Evolutionary conservation across 2,888 invertebrate species (phyloP).

Genomic region (Eupithecia pulchellata): DNA sequence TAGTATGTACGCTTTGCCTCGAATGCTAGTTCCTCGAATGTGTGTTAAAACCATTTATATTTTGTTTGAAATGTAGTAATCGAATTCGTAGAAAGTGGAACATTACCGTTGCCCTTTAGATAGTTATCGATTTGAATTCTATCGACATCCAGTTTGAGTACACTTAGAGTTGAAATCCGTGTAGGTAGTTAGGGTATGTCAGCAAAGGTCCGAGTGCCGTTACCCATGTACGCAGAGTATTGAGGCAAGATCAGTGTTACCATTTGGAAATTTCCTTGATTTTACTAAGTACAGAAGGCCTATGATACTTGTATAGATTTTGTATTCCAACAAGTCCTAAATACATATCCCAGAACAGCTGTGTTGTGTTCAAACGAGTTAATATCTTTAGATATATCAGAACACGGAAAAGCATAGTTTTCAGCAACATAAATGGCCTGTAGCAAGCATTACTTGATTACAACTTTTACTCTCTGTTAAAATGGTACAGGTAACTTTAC

Average conservation of each 20-base stretch:
- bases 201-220: slow-evolving; percentile 56
- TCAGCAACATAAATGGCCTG: no score
- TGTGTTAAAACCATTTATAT: no score
- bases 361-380: no score
- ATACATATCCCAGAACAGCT: no score
- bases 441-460: no score
- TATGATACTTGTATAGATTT: background rate
- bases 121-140: slow-evolving; percentile 54
- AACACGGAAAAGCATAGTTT: no score
- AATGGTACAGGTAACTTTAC: no score
- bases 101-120: slow-evolving; percentile 22
- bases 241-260: slow-evolving; percentile 17
- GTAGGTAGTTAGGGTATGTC: slow-evolving; percentile 53
- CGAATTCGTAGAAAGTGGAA: background rate
- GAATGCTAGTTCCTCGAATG: slow-evolving; percentile 1
- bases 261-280: slow-evolving; percentile 1
- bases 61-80: background rate
- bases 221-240: slow-evolving; percentile 31
- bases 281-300: background rate
- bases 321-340: no score
- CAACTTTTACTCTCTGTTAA: no score
- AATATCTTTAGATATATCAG: no score
- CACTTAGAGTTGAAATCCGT: slow-evolving; percentile 52
- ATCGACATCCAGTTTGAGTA: slow-evolving; percentile 44
- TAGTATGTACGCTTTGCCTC: background rate